Evolutionary conservation across 2,113 vertebrate genomes (phyloP), one percentile per base, ranked within the genome.

Genomic region (Smithornis capensis): DNA sequence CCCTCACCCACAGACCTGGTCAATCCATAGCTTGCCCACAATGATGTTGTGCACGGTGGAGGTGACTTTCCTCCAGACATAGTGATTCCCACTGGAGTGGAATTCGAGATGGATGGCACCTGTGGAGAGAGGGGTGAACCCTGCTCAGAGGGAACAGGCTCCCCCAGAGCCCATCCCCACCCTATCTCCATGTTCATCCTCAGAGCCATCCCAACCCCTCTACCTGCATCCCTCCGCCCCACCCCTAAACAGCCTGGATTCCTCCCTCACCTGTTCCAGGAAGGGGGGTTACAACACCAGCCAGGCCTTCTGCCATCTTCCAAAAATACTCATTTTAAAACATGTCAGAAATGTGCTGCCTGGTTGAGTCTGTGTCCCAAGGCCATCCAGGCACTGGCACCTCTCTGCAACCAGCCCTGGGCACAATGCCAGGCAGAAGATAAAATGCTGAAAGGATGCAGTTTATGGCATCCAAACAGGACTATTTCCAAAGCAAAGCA

Each of bases 1-100:
- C 10, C 63, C 55, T 25, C 1, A 44, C 17, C 69, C 2, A 0
- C 2, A 35, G 44, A 99, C 99, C 99, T 99, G 99, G 97, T 99
- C 99, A 3, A 99, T 99, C 99, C 99, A 99, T 89, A 99, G 98
- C 95, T 99, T 99, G 94, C 99, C 99, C 95, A 99, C 99, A 1
- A 99, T 99, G 97, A 99, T 99, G 97, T 99, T 99, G 97, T 99
- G 99, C 70, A 99, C 99, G 0, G 99, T 99, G 25, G 99, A 99
- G 65, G 99, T 99, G 97, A 99, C 99, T 87, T 99, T 99, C 92
- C 98, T 98, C 99, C 99, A 99, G 68, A 99, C 98, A 0, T 99
- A 99, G 97, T 99, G 99, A 94, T 99, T 99, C 84, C 99, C 99
- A 2, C 98, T 99, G 93, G 98, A 97, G 80, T 99, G 98, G 86